Conservation (phyloP, 2,888 invertebrate species). For the Minunthozetes semirufus region DNA sequence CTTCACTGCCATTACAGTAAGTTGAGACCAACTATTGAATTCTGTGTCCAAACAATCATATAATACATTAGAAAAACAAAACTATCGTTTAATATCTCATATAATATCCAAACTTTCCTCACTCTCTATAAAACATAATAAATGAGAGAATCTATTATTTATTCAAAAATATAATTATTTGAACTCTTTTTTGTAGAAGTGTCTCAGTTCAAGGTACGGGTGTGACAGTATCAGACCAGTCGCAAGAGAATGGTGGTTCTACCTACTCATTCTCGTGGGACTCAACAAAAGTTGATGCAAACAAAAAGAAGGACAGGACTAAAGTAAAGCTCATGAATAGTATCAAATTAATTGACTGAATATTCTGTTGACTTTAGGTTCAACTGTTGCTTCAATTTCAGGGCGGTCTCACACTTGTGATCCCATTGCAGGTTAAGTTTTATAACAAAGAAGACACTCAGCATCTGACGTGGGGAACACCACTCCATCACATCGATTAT, state of each 20-base stretch:
- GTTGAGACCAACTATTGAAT: slow-evolving; percentile 44
- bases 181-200: slow-evolving; percentile 23
- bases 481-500: slow-evolving; percentile 54
- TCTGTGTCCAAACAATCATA: background rate
- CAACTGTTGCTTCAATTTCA: slow-evolving; percentile 47
- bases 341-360: background rate
- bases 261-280: slow-evolving; percentile 41
- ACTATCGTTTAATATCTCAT: no score
- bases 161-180: background rate
- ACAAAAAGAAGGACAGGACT: slow-evolving; percentile 39
- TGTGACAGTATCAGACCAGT: slow-evolving; percentile 33
- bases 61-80: no score
- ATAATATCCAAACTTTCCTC: no score
- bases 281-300: slow-evolving; percentile 31
- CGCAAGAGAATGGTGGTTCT: slow-evolving; percentile 36
- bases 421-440: slow-evolving; percentile 55
- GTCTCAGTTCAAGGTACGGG: slow-evolving; percentile 34
- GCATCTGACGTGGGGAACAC: slow-evolving; percentile 55
- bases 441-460: slow-evolving; percentile 53
- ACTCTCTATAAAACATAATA: no score
- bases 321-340: slow-evolving; percentile 14
- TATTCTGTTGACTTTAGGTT: slow-evolving; percentile 7
- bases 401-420: slow-evolving; percentile 52
- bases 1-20: slow-evolving; percentile 55
- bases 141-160: no score